Percentiles rank a stretch among this genome's conserved stretches.
Evolutionary conservation across 2,113 vertebrate species (phyloP).

Genomic region (Syrrhaptes paradoxus): DNA sequence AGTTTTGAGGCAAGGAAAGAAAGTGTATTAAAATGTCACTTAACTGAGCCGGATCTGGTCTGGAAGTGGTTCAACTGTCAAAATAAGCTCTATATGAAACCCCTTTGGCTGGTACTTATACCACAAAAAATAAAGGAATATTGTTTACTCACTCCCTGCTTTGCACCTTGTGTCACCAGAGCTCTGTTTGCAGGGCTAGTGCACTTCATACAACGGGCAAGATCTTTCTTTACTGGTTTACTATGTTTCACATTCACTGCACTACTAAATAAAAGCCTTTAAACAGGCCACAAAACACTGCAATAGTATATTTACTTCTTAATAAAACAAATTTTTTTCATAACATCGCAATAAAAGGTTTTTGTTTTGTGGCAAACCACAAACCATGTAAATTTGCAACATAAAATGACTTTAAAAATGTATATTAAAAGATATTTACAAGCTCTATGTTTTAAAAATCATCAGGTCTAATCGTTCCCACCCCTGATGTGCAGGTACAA

Average conservation of each 20-base stretch:
- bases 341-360: conserved; percentile 74
- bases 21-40: conserved; percentile 10
- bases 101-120: background rate
- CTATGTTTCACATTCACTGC: conserved; percentile 74
- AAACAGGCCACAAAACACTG: conserved; percentile 82
- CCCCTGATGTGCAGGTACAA: background rate
- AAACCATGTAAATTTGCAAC: conserved; percentile 60
- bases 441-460: conserved; percentile 44
- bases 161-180: conserved; percentile 29
- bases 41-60: conserved; percentile 14
- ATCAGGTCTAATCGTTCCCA: background rate
- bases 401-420: conserved; percentile 70
- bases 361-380: conserved; percentile 66
- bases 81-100: background rate
- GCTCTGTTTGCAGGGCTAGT: conserved; percentile 30
- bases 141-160: conserved; percentile 7
- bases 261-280: conserved; percentile 77
- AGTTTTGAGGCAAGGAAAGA: background rate
- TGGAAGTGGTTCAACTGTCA: conserved; percentile 38
- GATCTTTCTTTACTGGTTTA: conserved; percentile 39
- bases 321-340: conserved; percentile 71
- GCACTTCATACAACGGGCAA: conserved; percentile 56
- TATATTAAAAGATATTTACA: conserved; percentile 73
- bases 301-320: conserved; percentile 77
- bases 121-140: conserved; percentile 15